A percentile compares a stretch with the other conserved stretches of the same genome.
These are phyloP conservation scores for Sarcophaga subvicina DNA, from an alignment of 2,888 invertebrate genomes.

Conservation along the genomic window DNA sequence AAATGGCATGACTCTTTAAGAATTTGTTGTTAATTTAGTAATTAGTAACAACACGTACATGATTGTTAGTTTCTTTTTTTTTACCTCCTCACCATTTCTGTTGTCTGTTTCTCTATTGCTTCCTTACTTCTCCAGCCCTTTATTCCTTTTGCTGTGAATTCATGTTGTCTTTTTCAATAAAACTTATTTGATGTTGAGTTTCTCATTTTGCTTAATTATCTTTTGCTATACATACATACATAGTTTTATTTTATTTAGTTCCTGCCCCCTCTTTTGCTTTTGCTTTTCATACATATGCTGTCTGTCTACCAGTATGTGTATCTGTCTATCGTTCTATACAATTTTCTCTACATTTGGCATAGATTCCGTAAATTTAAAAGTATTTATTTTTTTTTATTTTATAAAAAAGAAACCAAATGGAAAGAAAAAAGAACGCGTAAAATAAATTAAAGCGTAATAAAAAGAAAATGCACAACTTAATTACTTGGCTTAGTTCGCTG, in stretches of 20 bases:
- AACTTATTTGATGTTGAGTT: slow-evolving; percentile 59
- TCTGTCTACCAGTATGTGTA: too few relatives aligned
- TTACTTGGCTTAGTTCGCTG: slow-evolving; percentile 63
- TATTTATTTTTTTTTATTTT: slow-evolving; percentile 1
- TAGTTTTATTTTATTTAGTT: background rate
- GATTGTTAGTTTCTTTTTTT: slow-evolving; percentile 4
- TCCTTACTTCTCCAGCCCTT: background rate
- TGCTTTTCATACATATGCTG: slow-evolving; percentile 8
- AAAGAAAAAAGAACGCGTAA: slow-evolving; percentile 13
- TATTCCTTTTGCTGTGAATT: background rate
- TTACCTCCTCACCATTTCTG: background rate
- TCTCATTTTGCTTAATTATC: slow-evolving; percentile 54
- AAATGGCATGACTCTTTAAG: slow-evolving; percentile 17
- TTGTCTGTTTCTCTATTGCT: background rate
- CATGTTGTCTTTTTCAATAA: slow-evolving; percentile 59
- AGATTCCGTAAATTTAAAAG: slow-evolving; percentile 48
- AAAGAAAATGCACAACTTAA: slow-evolving; percentile 60
- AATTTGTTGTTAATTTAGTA: slow-evolving; percentile 62
- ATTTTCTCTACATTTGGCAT: slow-evolving; percentile 51
- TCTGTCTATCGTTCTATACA: slow-evolving; percentile 2
- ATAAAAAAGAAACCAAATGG: slow-evolving; percentile 29
- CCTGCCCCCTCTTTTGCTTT: background rate
- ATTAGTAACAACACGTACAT: slow-evolving; percentile 64
- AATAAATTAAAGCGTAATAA: slow-evolving; percentile 6
- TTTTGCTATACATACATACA: background rate